phyloP scores from a whole-genome alignment of 2,888 invertebrate species.

The Salpingus planirostris region DNA sequence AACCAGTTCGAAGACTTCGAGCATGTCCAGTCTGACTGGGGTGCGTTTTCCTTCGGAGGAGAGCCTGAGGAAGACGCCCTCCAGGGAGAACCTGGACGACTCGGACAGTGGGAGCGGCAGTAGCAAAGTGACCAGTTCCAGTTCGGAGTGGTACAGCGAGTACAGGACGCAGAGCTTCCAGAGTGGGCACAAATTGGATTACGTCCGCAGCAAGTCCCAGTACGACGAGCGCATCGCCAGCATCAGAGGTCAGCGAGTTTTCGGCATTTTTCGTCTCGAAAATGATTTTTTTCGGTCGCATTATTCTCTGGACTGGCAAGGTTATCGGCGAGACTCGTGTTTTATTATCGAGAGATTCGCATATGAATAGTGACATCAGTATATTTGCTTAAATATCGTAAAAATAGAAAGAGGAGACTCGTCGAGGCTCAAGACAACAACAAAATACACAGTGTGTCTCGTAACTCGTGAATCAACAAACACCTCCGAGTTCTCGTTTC shows the following conservation, averaged over 20 bases:
- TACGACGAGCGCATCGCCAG: conserved; percentile 81
- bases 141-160: conserved; percentile 51
- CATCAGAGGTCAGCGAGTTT: conserved; percentile 61
- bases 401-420: too few species aligned
- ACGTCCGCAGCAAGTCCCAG: conserved; percentile 68
- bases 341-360: too few species aligned
- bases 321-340: too few species aligned
- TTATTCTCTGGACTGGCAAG: too few species aligned
- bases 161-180: conserved; percentile 53
- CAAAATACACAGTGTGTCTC: too few species aligned
- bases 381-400: too few species aligned
- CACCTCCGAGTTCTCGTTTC: too few species aligned
- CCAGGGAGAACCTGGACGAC: conserved; percentile 30
- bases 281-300: too few species aligned
- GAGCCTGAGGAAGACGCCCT: conserved; percentile 41
- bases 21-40: conserved; percentile 43
- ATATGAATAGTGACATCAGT: too few species aligned
- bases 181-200: conserved; percentile 59
- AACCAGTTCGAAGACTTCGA: conserved; percentile 45
- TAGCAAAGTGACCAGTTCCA: conserved; percentile 39
- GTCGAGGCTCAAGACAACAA: too few species aligned
- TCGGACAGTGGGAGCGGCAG: conserved; percentile 40
- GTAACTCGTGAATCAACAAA: too few species aligned
- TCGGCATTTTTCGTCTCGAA: too few species aligned
- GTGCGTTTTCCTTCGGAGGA: conserved; percentile 50